phyloP scores from a whole-genome alignment of 2,797 vertebrate species.

The Monodelphis domestica region DNA sequence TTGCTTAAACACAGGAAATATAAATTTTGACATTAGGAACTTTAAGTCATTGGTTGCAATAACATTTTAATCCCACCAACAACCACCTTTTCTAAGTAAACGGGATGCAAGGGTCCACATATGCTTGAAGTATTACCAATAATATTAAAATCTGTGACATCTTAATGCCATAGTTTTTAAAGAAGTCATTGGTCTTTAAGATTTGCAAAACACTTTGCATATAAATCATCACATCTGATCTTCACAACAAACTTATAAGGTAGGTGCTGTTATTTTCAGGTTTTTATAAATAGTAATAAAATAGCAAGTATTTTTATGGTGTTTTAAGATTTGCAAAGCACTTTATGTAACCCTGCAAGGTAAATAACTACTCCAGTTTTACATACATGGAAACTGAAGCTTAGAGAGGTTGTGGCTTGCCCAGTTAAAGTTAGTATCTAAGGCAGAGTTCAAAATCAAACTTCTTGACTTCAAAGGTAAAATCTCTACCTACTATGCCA shows the following conservation, averaged over 20 bases:
- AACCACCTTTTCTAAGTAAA: neutral
- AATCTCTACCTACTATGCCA: neutral
- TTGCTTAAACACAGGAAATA: constrained; percentile 24
- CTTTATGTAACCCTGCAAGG: neutral
- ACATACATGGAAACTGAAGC: neutral
- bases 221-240: neutral
- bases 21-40: constrained; percentile 30
- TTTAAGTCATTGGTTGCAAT: neutral
- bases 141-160: constrained; percentile 79
- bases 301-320: neutral
- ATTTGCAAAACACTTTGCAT: neutral
- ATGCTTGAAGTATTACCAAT: neutral
- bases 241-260: neutral
- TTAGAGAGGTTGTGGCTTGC: neutral
- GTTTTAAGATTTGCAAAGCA: neutral
- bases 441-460: neutral
- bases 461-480: neutral
- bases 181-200: constrained; percentile 94
- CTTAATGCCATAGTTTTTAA: constrained; percentile 99
- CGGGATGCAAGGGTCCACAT: neutral
- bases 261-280: neutral
- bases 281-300: neutral
- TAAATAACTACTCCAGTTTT: neutral
- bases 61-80: neutral
- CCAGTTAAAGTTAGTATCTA: neutral